Conservation (phyloP, 2,797 vertebrate species). For the Acridotheres tristis region DNA sequence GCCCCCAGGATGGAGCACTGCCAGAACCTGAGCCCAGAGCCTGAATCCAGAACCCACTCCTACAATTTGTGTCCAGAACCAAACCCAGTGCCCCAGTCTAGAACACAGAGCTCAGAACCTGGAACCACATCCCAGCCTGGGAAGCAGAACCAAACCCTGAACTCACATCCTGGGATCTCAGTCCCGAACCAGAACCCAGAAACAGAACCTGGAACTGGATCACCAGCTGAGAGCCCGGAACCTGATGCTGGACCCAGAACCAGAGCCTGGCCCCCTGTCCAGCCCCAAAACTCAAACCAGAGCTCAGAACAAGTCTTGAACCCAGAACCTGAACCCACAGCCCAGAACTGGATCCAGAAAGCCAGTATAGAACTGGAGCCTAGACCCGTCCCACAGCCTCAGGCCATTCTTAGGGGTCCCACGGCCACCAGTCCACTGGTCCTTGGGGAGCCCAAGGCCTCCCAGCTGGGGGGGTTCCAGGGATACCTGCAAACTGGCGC, state of each 20-base stretch:
- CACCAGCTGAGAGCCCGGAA: neutral
- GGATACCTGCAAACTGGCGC: constrained; percentile 91
- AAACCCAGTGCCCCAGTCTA: neutral
- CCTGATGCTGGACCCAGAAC: neutral
- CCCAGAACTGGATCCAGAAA: neutral
- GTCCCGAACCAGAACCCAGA: neutral
- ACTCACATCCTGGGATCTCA: neutral
- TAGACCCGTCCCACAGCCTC: neutral
- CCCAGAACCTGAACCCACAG: neutral
- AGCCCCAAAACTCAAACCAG: neutral
- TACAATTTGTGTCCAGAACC: neutral
- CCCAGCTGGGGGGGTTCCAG: neutral
- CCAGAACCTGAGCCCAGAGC: neutral
- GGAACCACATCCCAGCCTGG: neutral
- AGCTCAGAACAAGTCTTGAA: neutral
- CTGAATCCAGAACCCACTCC: neutral
- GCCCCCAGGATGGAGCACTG: neutral
- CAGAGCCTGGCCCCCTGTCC: neutral
- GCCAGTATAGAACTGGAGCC: neutral
- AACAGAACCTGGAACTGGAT: neutral
- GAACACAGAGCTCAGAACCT: neutral
- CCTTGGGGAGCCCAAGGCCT: neutral
- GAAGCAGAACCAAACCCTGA: neutral
- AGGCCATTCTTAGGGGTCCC: neutral
- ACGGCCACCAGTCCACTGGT: neutral